Conservation (phyloP, 2,888 invertebrate species). For the Hanleya hanleyi region DNA sequence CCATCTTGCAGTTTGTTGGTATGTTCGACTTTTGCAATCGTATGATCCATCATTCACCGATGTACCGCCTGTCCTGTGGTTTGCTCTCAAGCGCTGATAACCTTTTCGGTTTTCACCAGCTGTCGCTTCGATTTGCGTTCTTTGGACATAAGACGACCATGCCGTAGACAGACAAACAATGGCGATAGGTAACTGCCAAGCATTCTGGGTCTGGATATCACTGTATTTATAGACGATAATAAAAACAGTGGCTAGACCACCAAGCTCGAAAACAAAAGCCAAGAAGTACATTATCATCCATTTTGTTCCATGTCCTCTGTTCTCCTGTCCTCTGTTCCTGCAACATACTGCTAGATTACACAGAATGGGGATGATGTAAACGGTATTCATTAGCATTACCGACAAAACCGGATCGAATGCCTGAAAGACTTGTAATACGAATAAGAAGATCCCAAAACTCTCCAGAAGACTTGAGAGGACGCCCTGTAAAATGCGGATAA, state of each 20-base stretch:
- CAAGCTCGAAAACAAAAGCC: not conserved
- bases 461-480: not conserved
- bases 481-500: slow-evolving; percentile 21
- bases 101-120: not conserved
- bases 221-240: not conserved
- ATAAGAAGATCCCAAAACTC: not conserved
- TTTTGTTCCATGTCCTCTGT: too few species aligned
- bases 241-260: not conserved
- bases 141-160: not conserved
- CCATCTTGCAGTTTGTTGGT: not conserved
- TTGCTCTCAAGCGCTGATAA: not conserved
- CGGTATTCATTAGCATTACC: not conserved
- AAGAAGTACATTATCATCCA: not conserved
- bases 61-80: not conserved
- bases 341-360: not conserved
- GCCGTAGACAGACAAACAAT: not conserved
- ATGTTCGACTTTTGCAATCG: too few species aligned
- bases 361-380: not conserved
- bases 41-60: not conserved
- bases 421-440: not conserved
- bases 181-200: not conserved
- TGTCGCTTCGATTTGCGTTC: not conserved
- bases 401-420: not conserved
- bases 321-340: not conserved
- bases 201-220: not conserved